Base-by-base conservation (phyloP, 2,797 vertebrate species). In the Rachycentron canadum region DNA sequence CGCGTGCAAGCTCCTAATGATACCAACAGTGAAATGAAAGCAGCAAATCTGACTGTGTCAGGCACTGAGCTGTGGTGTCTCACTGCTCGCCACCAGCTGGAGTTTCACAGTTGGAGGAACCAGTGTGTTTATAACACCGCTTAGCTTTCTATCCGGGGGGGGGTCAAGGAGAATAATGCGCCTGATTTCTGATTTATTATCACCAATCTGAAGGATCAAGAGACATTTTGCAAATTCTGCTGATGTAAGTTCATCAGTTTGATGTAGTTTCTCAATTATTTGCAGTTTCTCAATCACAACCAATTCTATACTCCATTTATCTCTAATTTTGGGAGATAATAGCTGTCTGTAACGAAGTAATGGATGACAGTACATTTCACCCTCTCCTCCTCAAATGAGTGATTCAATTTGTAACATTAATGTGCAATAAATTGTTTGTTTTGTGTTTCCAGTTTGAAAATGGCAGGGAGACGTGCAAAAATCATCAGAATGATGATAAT, bases 21-120 rank as follows among this genome's bases (percentile, higher is more conserved):
- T 82, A 76, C 73, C 74, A 79, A 86, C 76, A 59, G 81, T 90
- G 88, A 92, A 90, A 92, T 92, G 92, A 92, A 91, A 91, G 88
- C 84, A 76, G 86, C 81, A 85, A 86, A 87, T 90, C 88, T 90
- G 79, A 80, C 82, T 86, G 74, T 76, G 80, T 76, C 78, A 81
- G 76, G 65, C 82, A 87, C 71, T 79, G 87, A 83, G 80, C 75
- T 84, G 86, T 76, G 77, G 79, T 30, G 81, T 79, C 72, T 79
- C 76, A 67, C 71, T 83, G 85, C 82, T 86, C 74, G 12, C 73
- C 79, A 82, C 79, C 83, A 82, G 84, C 72, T 80, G 76, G 69
- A 73, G 65, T 66, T 78, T 83, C 77, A 86, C 69, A 79, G 72
- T 63, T 23, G 45, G 80, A 75, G 81, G 85, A 77, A 71, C 36